Evolutionary conservation across 1,140 invertebrate species (phyloP).

Genomic region (Aphidius gifuensis): DNA sequence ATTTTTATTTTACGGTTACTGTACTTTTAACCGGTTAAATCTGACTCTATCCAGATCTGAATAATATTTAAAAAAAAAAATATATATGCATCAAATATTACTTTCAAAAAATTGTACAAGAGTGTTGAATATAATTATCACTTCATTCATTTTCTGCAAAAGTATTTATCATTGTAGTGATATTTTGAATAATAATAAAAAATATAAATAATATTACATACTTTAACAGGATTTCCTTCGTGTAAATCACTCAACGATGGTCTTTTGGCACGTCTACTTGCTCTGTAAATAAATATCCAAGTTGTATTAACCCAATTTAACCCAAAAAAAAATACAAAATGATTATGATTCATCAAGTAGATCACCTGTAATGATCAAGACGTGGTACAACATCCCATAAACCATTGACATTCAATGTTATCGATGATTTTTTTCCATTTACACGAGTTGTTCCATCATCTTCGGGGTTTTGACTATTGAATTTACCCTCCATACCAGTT

Average conservation of each 20-base stretch:
- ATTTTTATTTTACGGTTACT: too few relatives aligned
- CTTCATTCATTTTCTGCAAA: too few relatives aligned
- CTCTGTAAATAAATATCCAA: constrained; percentile 32
- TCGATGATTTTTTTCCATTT: constrained; percentile 43
- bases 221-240: constrained; percentile 55
- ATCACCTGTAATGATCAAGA: constrained; percentile 78
- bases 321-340: constrained; percentile 1
- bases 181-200: neutral
- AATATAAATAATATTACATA: constrained; percentile 31
- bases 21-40: too few relatives aligned
- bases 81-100: too few relatives aligned
- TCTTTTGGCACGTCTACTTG: constrained; percentile 65
- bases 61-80: too few relatives aligned
- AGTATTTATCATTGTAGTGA: neutral
- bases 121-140: too few relatives aligned
- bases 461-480: constrained; percentile 36
- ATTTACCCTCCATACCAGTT: constrained; percentile 42
- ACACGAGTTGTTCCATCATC: constrained; percentile 34
- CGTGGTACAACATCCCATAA: constrained; percentile 76
- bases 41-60: too few relatives aligned
- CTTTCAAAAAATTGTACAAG: too few relatives aligned
- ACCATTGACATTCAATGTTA: constrained; percentile 50
- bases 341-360: neutral
- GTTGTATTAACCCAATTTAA: constrained; percentile 3
- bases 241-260: constrained; percentile 73